Evolutionary conservation across 1,140 invertebrate species (phyloP).

Genomic region (Nixonia krombeini): DNA sequence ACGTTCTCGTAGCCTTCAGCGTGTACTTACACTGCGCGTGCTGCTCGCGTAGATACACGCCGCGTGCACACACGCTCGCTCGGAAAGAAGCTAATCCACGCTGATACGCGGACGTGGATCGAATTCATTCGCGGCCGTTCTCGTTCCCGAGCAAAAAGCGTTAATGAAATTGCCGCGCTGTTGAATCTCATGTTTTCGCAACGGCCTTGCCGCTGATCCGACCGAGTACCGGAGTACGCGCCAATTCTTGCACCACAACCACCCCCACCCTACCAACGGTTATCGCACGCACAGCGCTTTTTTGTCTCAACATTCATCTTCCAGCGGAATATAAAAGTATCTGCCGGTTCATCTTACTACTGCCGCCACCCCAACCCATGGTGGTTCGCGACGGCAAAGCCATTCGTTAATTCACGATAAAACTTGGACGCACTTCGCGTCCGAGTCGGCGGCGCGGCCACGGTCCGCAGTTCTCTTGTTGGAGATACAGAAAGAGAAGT

Average conservation of each 20-base stretch:
- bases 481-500: conserved; percentile 43
- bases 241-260: too few species aligned
- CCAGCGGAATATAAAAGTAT: too few species aligned
- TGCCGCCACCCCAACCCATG: too few species aligned
- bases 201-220: too few species aligned
- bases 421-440: conserved; percentile 49
- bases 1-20: conserved; percentile 45
- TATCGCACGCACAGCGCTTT: too few species aligned
- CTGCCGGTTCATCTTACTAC: too few species aligned
- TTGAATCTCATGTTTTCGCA: not conserved
- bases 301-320: too few species aligned
- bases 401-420: conserved; percentile 48
- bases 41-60: conserved; percentile 18
- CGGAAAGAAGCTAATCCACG: conserved; percentile 30
- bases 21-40: conserved; percentile 42
- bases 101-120: conserved; percentile 36
- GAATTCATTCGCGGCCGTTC: conserved; percentile 42
- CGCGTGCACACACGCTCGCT: not conserved
- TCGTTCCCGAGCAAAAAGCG: conserved; percentile 27
- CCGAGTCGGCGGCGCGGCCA: conserved; percentile 20
- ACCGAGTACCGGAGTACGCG: too few species aligned
- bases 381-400: conserved; percentile 27
- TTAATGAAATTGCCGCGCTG: not conserved
- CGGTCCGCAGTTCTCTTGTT: conserved; percentile 16
- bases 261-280: not conserved